These are phyloP conservation scores for Oceanodroma leucorhoa DNA, from an alignment of 2,797 vertebrate genomes.

Conservation along the genomic window DNA sequence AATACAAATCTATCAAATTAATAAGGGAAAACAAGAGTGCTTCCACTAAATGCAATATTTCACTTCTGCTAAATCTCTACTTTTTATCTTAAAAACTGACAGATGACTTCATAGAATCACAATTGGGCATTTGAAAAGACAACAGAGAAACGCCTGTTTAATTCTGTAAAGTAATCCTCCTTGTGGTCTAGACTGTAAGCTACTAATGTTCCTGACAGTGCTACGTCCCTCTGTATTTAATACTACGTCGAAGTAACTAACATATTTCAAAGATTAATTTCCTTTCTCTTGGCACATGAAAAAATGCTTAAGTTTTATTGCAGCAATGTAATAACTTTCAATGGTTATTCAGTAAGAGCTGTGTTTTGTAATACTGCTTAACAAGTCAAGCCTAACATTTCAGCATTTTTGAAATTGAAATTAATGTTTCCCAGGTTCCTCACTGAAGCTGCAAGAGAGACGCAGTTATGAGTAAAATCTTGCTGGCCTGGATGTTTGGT, in stretches of 20 bases:
- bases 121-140: background rate
- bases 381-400: background rate
- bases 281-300: background rate
- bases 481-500: background rate
- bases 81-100: background rate
- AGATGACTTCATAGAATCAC: background rate
- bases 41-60: background rate
- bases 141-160: background rate
- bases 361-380: background rate
- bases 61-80: background rate
- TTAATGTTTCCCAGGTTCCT: background rate
- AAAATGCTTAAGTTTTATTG: conserved; percentile 27
- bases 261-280: conserved; percentile 34
- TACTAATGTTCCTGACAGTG: background rate
- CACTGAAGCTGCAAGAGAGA: background rate
- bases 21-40: conserved; percentile 63
- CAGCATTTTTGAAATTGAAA: conserved; percentile 4
- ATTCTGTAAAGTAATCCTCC: conserved; percentile 19
- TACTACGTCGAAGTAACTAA: background rate
- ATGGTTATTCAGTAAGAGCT: background rate
- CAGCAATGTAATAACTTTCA: conserved; percentile 2
- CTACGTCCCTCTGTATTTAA: conserved; percentile 4
- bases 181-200: background rate
- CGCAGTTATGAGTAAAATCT: background rate
- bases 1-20: conserved; percentile 68